Evolutionary conservation across 1,140 invertebrate species (phyloP), one percentile per base, ranked within the genome.

Genomic region (Octopus sinensis): DNA sequence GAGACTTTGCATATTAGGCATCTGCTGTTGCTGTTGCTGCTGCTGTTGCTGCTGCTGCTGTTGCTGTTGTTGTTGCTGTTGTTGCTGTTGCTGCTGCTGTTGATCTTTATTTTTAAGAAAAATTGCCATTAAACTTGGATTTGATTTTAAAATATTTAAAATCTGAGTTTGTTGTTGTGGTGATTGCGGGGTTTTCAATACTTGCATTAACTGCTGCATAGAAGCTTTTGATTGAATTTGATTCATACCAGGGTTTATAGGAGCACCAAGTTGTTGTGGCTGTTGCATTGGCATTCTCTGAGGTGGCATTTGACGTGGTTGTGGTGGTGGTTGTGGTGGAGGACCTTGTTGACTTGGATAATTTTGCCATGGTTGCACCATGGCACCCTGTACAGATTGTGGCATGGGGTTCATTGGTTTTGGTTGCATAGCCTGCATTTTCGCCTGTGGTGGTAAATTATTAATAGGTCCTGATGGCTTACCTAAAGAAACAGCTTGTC

Each of bases 61-160:
- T 71, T 87, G 88, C 76, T 87, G 86, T 56, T 87, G 86, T 54
- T 85, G 84, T 78, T 87, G 84, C 82, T 87, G 87, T 79, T 92
- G 88, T 87, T 91, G 87, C 87, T 90, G 86, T 84, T 91, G 87
- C 84, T 91, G 90, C 82, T 90, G 89, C 77, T 91, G 89, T 82
- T 89, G 88, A 84, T 91, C 85, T 83, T 86, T 91, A 91, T 97
- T 96, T 90, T 97, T 97, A 80, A 99, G 96, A 88, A 98, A 97
- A 78, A 96, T 96, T 80, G 97, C 97, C 96, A 98, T 98, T 12
- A 99, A 92, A 82, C 96, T 96, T 76, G 97, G 97, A 92, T 98
- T 97, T 76, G 94, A 95, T 91, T 97, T 98, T 76, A 99, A 93
- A 86, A 99, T 97, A 85, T 95, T 94, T 53, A 98, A 92, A 79